Base-by-base conservation (phyloP, 1,140 invertebrate species). In the Drosophila ohnishii region DNA sequence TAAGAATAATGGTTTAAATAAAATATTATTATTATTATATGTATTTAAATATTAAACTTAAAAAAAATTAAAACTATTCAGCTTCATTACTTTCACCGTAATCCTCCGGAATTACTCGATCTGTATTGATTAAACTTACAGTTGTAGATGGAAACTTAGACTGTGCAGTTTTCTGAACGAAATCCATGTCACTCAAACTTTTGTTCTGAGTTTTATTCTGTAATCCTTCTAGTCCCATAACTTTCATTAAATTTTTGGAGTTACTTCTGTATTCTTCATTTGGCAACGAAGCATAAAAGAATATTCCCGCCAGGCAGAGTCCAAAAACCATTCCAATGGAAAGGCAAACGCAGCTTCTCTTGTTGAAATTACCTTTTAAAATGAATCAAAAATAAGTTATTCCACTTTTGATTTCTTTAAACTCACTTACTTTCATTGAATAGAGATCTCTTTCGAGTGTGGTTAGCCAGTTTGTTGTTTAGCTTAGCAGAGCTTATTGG, bases 281-380 rank as follows among this genome's bases (percentile, higher is more conserved):
- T 4, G 59, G 58, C 5, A 51, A 13, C 3, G 28, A 9, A 9
- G 47, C 28, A 32, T 69, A 65, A 44, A 66, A 66, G 13, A 69
- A n/a, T 13, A 69, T 35, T 45, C 61, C 65, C 6, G 65, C 65
- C 28, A 69, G 11, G 32, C 37, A 66, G 14, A 69, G 34, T n/a
- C 65, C 65, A 0, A 69, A 0, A 10, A 37, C 39, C 5, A 69
- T n/a, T n/a, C 65, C 65, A 0, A 45, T 3, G 1, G 51, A 35
- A 0, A 69, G 32, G 5, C 16, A 53, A 5, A 53, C 6, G 9
- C 47, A 66, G 22, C 7, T 30, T 37, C 9, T 69, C 8, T 19
- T 65, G 16, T 3, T 11, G 8, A 40, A 66, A 10, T 32, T 5
- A 14, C 47, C 65, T 69, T 30, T 37, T 5, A 25, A 11, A 16